Evolutionary conservation across 2,888 invertebrate species (phyloP).

Genomic region (Trichopria drosophilae): DNA sequence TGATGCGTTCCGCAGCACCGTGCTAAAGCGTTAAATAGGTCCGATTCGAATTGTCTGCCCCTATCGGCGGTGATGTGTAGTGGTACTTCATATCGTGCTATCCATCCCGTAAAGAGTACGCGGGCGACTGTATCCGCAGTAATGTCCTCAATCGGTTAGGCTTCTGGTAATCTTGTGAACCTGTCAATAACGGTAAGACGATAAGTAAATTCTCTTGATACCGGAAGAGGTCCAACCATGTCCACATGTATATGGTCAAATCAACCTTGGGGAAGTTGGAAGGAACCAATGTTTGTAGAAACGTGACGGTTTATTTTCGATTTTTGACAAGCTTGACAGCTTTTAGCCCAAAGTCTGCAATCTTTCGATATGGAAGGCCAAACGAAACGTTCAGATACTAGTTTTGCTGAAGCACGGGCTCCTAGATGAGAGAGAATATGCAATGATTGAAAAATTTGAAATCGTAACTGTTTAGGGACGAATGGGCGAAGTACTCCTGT

Average conservation of each 20-base stretch:
- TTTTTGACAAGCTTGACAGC: neutral
- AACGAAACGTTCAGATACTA: neutral
- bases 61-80: no score
- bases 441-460: neutral
- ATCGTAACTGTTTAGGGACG: slow-evolving; percentile 23
- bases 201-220: no score
- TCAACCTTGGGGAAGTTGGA: slow-evolving; percentile 38
- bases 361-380: neutral
- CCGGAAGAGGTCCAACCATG: no score
- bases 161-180: no score
- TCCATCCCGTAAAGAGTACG: no score
- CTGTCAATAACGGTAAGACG: no score
- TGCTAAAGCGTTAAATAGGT: no score
- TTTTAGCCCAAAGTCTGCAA: neutral
- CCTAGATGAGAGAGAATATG: neutral
- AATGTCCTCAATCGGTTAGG: no score
- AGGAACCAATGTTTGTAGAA: slow-evolving; percentile 36
- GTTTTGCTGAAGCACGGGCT: neutral
- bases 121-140: no score
- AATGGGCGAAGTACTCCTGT: slow-evolving; percentile 23
- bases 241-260: slow-evolving; percentile 50
- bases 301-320: slow-evolving; percentile 21
- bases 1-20: no score
- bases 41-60: no score
- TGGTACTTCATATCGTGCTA: no score